A percentile compares a stretch with the other conserved stretches of the same genome.
Conservation (phyloP, 2,113 vertebrate species). For the Ahaetulla prasina region DNA sequence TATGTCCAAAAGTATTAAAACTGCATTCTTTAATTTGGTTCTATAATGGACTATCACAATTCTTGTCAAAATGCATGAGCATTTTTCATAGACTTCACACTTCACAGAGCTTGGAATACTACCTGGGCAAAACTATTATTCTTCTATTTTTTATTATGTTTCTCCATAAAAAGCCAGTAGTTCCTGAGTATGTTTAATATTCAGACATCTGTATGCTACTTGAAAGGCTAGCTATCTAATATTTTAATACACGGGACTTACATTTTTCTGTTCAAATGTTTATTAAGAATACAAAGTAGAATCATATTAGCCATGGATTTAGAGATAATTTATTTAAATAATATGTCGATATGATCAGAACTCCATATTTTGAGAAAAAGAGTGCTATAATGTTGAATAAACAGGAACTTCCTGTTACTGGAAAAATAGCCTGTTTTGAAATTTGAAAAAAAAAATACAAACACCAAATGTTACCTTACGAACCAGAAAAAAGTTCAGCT, state of each 20-base stretch:
- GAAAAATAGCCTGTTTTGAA: conserved; percentile 30
- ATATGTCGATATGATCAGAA: neutral
- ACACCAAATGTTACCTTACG: conserved; percentile 12
- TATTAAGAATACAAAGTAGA: neutral
- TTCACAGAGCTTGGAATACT: neutral
- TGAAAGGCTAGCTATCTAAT: neutral
- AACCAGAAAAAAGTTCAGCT: conserved; percentile 1
- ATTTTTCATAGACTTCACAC: neutral
- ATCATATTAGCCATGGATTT: conserved; percentile 26
- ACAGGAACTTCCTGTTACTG: conserved; percentile 31
- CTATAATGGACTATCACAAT: neutral
- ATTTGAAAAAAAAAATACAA: conserved; percentile 26
- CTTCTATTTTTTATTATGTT: neutral
- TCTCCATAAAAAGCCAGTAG: neutral
- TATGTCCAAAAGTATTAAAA: neutral
- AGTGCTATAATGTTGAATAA: conserved; percentile 29
- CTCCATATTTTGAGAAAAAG: conserved; percentile 27
- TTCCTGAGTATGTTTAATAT: conserved; percentile 4
- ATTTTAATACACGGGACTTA: neutral
- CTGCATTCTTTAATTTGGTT: neutral
- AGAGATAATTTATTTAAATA: conserved; percentile 26
- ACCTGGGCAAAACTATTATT: neutral
- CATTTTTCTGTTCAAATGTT: neutral
- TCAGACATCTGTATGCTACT: conserved; percentile 16
- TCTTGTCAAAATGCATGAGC: neutral